Percentiles rank a stretch among this genome's conserved stretches.
Conservation (phyloP, 53 echinoderm and acorn worm species). For the Crossaster papposus region DNA sequence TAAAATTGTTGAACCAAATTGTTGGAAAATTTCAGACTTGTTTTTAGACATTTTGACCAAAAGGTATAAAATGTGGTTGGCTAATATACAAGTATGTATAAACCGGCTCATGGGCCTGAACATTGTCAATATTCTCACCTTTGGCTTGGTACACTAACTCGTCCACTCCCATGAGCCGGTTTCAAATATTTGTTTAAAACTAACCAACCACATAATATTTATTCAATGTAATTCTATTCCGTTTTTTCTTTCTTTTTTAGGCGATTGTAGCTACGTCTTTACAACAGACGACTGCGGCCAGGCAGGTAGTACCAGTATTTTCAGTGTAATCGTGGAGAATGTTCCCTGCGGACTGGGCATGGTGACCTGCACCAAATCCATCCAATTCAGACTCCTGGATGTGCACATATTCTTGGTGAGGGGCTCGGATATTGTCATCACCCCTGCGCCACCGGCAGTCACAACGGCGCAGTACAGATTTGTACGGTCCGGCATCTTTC, state of each 20-base stretch:
- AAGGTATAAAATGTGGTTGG: too few relatives aligned
- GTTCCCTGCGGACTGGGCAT: constrained; percentile 79
- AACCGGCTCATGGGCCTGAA: too few relatives aligned
- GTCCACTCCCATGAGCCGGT: too few relatives aligned
- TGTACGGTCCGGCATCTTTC: constrained; percentile 12
- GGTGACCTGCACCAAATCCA: constrained; percentile 77
- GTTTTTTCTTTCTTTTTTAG: constrained; percentile 31
- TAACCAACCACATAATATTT: too few relatives aligned
- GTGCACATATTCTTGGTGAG: constrained; percentile 57
- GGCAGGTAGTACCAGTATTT: constrained; percentile 15
- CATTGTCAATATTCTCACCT: too few relatives aligned
- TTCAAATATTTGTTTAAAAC: too few relatives aligned
- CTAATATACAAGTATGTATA: too few relatives aligned
- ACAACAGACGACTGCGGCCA: constrained; percentile 67
- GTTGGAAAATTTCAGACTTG: too few relatives aligned
- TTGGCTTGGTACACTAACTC: too few relatives aligned
- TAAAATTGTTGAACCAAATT: too few relatives aligned
- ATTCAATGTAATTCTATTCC: not conserved
- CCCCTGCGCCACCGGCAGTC: constrained; percentile 9
- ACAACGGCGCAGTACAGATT: not conserved
- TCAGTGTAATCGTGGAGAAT: constrained; percentile 79
- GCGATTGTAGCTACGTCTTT: constrained; percentile 78
- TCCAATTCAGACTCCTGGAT: constrained; percentile 60
- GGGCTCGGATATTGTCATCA: constrained; percentile 38
- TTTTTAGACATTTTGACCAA: too few relatives aligned